phyloP scores from a whole-genome alignment of 2,797 vertebrate genomes.

The Propithecus deckenii region DNA sequence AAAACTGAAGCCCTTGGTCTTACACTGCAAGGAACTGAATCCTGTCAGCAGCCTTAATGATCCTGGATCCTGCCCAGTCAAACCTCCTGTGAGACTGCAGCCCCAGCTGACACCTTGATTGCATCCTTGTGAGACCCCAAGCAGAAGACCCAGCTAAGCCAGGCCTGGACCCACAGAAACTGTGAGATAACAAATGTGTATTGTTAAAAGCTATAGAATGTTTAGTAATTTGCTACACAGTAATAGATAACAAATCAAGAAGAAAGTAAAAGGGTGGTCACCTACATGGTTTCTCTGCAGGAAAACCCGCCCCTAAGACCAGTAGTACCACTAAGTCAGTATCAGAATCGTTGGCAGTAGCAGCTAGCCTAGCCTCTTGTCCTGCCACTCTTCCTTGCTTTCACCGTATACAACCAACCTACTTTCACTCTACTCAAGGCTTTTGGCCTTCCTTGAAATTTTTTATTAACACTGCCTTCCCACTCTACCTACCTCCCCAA shows the following conservation, averaged over 20 bases:
- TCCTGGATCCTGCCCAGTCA: background rate
- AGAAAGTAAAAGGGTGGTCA: background rate
- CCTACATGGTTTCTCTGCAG: background rate
- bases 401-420: background rate
- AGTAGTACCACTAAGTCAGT: background rate
- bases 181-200: background rate
- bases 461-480: background rate
- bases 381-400: background rate
- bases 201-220: background rate
- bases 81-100: background rate
- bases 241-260: background rate
- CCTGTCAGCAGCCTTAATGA: background rate
- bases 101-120: background rate
- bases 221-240: background rate
- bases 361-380: background rate
- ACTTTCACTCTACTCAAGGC: background rate
- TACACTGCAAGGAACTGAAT: background rate
- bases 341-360: background rate
- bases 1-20: background rate
- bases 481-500: background rate
- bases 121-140: background rate
- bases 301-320: background rate
- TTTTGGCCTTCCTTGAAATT: background rate
- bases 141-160: background rate
- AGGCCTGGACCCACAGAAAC: background rate